A percentile compares a stretch with the other conserved stretches of the same genome.
Conservation (phyloP, 2,888 invertebrate genomes). For the Pelosia muscerda region DNA sequence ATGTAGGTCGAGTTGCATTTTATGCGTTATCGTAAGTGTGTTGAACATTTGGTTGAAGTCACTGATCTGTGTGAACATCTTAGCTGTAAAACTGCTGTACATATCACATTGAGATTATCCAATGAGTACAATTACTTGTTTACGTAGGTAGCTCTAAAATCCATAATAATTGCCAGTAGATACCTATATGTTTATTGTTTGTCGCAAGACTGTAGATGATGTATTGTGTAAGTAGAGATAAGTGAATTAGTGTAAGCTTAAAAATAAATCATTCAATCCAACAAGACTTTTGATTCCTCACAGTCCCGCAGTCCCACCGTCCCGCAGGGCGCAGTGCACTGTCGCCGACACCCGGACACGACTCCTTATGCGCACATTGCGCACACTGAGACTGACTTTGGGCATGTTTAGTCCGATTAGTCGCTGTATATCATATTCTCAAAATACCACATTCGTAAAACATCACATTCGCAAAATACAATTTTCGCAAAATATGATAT, state of each 20-base stretch:
- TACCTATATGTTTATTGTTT: conserved; percentile 12
- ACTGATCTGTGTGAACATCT: background rate
- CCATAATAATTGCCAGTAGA: background rate
- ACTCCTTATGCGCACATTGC: too few species aligned
- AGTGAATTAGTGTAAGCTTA: conserved; percentile 12
- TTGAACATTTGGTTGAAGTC: background rate
- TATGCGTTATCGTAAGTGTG: conserved; percentile 4
- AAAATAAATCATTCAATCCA: conserved; percentile 7
- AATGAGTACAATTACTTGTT: conserved; percentile 4
- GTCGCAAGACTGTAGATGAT: conserved; percentile 28
- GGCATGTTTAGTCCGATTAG: too few species aligned
- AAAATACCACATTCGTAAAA: too few species aligned
- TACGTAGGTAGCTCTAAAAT: conserved; percentile 9
- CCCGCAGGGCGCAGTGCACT: too few species aligned
- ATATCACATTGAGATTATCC: conserved; percentile 38
- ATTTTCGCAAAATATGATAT: too few species aligned
- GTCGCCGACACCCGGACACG: too few species aligned
- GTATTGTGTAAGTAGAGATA: conserved; percentile 14
- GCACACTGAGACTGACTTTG: too few species aligned
- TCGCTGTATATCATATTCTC: too few species aligned
- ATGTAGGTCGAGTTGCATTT: background rate
- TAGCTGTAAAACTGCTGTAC: conserved; percentile 19
- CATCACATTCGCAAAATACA: too few species aligned
- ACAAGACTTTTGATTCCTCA: background rate
- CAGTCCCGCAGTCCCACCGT: background rate